These are phyloP conservation scores for Diacarnus erythraeanus DNA, from an alignment of 37 sponge, comb jelly and placozoan genomes.

Conservation along the genomic window DNA sequence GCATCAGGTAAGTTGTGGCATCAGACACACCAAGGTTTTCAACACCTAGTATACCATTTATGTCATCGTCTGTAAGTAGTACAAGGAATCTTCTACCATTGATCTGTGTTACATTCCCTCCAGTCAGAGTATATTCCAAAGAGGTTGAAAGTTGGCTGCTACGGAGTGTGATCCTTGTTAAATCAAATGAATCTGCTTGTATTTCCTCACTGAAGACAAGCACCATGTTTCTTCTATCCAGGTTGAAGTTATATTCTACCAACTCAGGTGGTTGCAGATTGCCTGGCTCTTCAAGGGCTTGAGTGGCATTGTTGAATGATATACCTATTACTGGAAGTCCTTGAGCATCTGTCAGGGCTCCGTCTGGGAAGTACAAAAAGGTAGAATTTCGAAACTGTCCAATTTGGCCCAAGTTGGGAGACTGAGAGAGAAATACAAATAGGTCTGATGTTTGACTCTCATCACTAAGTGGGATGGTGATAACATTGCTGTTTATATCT, in stretches of 20 bases:
- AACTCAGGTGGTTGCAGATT: conserved; percentile 71
- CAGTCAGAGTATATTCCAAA: conserved; percentile 47
- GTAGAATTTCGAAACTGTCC: conserved; percentile 39
- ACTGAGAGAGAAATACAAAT: not conserved
- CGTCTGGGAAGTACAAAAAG: conserved; percentile 54
- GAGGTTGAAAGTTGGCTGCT: not conserved
- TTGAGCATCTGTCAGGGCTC: conserved; percentile 64
- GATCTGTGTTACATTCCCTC: conserved; percentile 43
- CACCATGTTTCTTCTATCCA: conserved; percentile 61
- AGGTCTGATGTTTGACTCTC: conserved; percentile 46
- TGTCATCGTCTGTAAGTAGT: conserved; percentile 37
- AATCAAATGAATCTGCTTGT: conserved; percentile 46
- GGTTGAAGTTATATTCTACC: conserved; percentile 55
- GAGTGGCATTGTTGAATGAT: conserved; percentile 21
- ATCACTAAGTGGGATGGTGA: conserved; percentile 62
- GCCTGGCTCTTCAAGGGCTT: conserved; percentile 46
- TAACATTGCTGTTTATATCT: conserved; percentile 43
- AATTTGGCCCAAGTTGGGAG: not conserved
- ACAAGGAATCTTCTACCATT: conserved; percentile 34
- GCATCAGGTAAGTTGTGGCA: conserved; percentile 56
- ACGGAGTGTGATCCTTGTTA: conserved; percentile 54
- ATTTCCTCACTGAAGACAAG: conserved; percentile 66
- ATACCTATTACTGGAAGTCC: conserved; percentile 38
- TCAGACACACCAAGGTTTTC: conserved; percentile 35
- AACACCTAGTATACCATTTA: conserved; percentile 53